phyloP scores from a whole-genome alignment of 2,888 invertebrate genomes.

The Agrochola litura region DNA sequence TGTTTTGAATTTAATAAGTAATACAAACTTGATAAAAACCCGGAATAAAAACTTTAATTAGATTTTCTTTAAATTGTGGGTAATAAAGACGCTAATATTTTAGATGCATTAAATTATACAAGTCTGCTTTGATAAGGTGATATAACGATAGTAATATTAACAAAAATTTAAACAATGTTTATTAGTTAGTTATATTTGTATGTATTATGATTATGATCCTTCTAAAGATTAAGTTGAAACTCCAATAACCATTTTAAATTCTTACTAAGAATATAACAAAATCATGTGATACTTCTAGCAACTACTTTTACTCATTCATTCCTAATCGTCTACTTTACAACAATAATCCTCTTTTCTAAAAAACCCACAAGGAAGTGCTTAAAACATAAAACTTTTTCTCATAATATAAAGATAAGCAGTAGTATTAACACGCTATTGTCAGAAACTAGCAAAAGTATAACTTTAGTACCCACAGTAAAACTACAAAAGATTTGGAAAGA shows the following conservation, averaged over 20 bases:
- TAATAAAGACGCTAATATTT: not conserved
- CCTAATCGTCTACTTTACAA: slow-evolving; percentile 33
- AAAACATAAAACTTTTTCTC: slow-evolving; percentile 30
- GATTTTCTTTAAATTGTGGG: not conserved
- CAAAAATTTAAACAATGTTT: not conserved
- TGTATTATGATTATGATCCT: not conserved
- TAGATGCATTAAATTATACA: not conserved
- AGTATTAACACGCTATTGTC: slow-evolving; percentile 56
- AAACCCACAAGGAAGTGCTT: slow-evolving; percentile 27
- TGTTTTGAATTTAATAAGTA: not conserved
- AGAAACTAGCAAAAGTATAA: slow-evolving; percentile 52
- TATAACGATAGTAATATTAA: not conserved
- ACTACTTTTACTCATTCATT: slow-evolving; percentile 16
- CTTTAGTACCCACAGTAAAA: slow-evolving; percentile 58
- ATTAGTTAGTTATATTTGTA: not conserved
- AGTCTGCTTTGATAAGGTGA: not conserved
- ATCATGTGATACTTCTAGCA: slow-evolving; percentile 6
- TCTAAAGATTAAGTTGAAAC: not conserved
- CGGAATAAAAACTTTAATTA: not conserved
- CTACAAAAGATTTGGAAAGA: slow-evolving; percentile 67
- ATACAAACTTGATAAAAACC: not conserved
- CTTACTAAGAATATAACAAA: slow-evolving; percentile 12
- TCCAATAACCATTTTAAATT: not conserved
- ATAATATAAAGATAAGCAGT: slow-evolving; percentile 49
- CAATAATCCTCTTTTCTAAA: slow-evolving; percentile 36